Base-by-base conservation (phyloP, 2,797 vertebrate genomes). In the Siniperca scherzeri region DNA sequence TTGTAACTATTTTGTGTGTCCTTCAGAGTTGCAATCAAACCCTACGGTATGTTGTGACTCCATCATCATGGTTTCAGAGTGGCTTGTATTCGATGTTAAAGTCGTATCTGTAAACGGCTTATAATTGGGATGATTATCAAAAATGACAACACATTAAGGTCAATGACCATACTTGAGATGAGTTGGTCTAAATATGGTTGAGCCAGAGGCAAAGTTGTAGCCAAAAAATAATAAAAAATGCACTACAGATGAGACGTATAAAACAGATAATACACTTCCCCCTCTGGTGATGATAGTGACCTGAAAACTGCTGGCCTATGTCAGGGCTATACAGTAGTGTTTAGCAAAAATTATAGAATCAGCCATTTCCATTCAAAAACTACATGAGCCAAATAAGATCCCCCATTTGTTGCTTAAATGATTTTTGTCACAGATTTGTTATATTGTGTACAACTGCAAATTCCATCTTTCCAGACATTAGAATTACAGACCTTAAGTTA, bases 381-480 rank as follows among this genome's bases (percentile, higher is more conserved):
- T 48, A 33, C 56, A 62, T 67, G 65, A 77, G 56, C 3, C 36
- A 77, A 52, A 78, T 30, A 57, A 61, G n/a, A 74, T 6, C 46
- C 30, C 33, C 22, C 40, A 70, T 86, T 80, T 83, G 50, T 50
- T 78, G 60, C 68, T 65, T 67, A 64, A 84, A 71, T 81, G 40
- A 75, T 75, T 78, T 56, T 69, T 55, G 71, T 6, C 50, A 40
- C 7, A 72, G 21, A 70, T 66, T 70, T 52, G 33, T 59, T 38
- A 8, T 22, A 36, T n/a, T 42, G n/a, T 48, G 72, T 17, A 44
- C 61, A 64, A 40, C 38, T 40, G 40, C 40, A 42, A 42, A 12
- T 12, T 13, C 12, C 40, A 42, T 11, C 40, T 42, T 42, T 12
- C 10, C 40, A 42, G 40, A 42, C n/a, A n/a, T n/a, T n/a, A n/a